Conservation (phyloP, 2,797 vertebrate genomes). For the Betta splendens region DNA sequence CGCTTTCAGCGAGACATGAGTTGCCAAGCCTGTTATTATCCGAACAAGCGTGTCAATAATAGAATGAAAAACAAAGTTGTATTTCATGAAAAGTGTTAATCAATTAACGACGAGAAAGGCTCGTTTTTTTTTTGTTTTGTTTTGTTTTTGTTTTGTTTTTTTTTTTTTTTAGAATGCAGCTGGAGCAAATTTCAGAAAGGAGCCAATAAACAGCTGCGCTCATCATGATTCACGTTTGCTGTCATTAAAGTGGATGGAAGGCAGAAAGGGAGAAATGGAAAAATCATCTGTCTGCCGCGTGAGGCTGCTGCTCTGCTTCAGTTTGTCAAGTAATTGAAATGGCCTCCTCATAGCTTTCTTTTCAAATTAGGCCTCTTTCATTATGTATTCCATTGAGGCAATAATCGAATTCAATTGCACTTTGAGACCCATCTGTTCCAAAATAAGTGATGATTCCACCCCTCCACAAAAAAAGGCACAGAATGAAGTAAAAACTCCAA, state of each 20-base stretch:
- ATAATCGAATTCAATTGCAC: constrained; percentile 67
- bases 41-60: constrained; percentile 47
- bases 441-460: constrained; percentile 60
- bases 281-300: not conserved
- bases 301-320: constrained; percentile 28
- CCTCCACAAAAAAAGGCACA: constrained; percentile 23
- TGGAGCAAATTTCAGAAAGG: constrained; percentile 39
- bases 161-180: constrained; percentile 39
- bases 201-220: constrained; percentile 48
- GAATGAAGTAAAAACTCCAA: constrained; percentile 22
- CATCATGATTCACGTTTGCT: constrained; percentile 23
- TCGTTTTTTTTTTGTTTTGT: too few species aligned
- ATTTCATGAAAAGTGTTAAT: constrained; percentile 49
- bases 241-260: constrained; percentile 20
- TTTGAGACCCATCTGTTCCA: constrained; percentile 64
- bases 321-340: constrained; percentile 50
- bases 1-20: constrained; percentile 23
- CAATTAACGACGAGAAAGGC: constrained; percentile 49
- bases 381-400: constrained; percentile 49
- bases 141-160: constrained; percentile 22
- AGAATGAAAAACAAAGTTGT: constrained; percentile 42
- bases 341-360: constrained; percentile 58
- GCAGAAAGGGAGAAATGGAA: constrained; percentile 21
- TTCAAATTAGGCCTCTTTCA: constrained; percentile 51
- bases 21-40: constrained; percentile 51